Evolutionary conservation across 92 coral and sea anemone species (phyloP), one percentile per base, ranked within the genome.

Genomic region (Diadumene lineata): DNA sequence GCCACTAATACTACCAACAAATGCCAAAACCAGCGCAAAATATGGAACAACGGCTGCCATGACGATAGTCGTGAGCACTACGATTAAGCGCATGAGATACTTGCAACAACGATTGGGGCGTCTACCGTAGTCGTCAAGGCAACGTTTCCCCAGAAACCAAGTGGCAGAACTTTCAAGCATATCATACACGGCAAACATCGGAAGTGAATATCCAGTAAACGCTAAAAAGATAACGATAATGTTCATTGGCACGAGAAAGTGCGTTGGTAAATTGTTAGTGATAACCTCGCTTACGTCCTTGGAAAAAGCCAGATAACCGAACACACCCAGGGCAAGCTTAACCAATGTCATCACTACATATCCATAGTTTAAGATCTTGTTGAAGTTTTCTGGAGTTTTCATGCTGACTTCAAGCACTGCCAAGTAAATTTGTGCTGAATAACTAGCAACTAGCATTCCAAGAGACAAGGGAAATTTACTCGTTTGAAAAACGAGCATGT

Each of bases 31-130:
- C 23, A 81, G 72, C 32, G 93, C 70, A 63, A 92, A 92, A 56
- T 92, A 86, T 8, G 97, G 97, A 2, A 92, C 84, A n/a, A 78
- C 55, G 17, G 85, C 81, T 48, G 81, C 89, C 87, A 88, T 73
- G 24, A 84, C 57, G 19, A 88, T 84, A 22, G 93, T 84, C 18
- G 77, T 19, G 1, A 73, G 76, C 27, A 87, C 85, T 23, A 88
- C 68, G 55, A 66, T 24, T 56, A 88, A 77, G 23, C 93, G 93
- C 74, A 84, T 66, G 28, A 84, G 66, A 60, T 83, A 82, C 63
- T 70, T 70, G 43, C 93, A 84, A 1, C 78, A 74, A 8, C 53
- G 24, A 46, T 62, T 76, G 15, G 89, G 86, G 25, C 86, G 88
- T 27, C 53, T 33, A 15, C 77, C 76, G 66, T 79, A 71, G 2